Evolutionary conservation across 2,797 vertebrate genomes (phyloP).

Genomic region (Propithecus perrieri): DNA sequence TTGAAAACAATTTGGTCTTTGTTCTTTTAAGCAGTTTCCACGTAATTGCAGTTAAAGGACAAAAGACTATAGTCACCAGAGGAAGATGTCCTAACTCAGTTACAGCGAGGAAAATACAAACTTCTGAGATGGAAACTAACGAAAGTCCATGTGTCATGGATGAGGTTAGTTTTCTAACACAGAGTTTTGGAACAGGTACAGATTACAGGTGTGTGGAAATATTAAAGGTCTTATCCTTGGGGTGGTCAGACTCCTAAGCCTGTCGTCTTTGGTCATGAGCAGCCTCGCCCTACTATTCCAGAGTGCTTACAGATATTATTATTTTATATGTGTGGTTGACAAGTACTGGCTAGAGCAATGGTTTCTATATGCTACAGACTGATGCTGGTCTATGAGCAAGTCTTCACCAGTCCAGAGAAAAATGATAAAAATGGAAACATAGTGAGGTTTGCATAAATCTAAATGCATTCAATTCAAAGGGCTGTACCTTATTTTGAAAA

Average conservation of each 20-base stretch:
- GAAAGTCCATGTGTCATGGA: neutral
- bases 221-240: neutral
- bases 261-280: neutral
- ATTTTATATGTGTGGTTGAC: neutral
- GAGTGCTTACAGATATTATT: neutral
- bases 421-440: neutral
- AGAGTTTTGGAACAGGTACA: neutral
- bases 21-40: neutral
- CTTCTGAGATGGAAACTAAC: neutral
- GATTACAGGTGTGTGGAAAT: neutral
- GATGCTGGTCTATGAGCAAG: neutral
- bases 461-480: neutral
- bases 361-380: neutral
- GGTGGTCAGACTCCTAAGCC: neutral
- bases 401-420: neutral
- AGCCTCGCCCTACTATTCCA: neutral
- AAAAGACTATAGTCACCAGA: neutral
- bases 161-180: neutral
- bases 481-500: neutral
- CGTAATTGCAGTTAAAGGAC: neutral
- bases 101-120: neutral
- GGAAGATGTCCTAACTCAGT: neutral
- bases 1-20: slow-evolving; percentile 43
- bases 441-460: neutral
- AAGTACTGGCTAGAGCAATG: neutral